These are phyloP conservation scores for Aptenodytes patagonicus DNA, from an alignment of 2,113 vertebrate genomes.

Conservation along the genomic window DNA sequence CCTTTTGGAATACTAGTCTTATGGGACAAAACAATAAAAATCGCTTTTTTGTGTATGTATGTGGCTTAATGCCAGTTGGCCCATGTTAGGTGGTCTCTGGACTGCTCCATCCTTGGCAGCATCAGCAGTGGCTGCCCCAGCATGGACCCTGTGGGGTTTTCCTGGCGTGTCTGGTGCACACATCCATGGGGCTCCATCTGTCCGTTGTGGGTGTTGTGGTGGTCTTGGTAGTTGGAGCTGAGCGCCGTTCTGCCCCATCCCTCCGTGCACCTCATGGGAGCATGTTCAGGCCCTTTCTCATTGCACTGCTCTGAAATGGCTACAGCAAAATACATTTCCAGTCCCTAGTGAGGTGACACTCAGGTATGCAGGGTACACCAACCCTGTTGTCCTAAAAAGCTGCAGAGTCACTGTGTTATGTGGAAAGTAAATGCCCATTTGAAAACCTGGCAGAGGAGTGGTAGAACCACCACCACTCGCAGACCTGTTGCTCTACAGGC, in stretches of 20 bases:
- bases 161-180: neutral
- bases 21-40: neutral
- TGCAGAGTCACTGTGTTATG: neutral
- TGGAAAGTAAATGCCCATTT: neutral
- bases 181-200: rapidly evolving
- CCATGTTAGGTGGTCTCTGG: neutral
- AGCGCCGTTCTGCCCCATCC: neutral
- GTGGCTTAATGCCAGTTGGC: neutral
- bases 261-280: neutral
- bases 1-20: neutral
- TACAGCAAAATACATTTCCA: neutral
- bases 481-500: neutral
- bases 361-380: rapidly evolving
- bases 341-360: neutral
- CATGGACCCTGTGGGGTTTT: rapidly evolving
- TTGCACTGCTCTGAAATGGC: neutral
- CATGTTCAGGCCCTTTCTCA: neutral
- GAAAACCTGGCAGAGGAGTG: neutral
- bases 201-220: neutral
- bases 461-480: too few relatives aligned
- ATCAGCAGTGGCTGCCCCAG: neutral
- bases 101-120: neutral
- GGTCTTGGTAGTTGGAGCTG: neutral
- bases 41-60: rapidly evolving
- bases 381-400: neutral